Evolutionary conservation across 30 jellyfish, hydroid and myxozoan genomes (phyloP), one percentile per base, ranked within the genome.

Genomic region (Phacellophora camtschatica): DNA sequence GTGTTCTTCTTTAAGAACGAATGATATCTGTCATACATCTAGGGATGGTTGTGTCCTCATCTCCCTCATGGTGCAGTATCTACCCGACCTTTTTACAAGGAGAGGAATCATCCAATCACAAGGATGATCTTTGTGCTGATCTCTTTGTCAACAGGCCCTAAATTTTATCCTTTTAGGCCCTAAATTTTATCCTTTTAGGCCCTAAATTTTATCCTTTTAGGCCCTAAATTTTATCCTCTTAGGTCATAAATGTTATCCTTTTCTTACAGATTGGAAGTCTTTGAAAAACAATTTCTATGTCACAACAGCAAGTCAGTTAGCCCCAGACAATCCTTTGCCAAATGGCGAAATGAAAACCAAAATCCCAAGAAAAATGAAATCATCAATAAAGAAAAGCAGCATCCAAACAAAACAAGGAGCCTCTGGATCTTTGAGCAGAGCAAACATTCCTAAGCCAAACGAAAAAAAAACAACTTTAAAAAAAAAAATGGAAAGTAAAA

Each of bases 261-360:
- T 55, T 34, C 45, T 29, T 58, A 30, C 56, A 83, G 95, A 66
- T 32, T 83, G 95, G 95, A 66, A 48, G 36, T 69, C 87, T 3
- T 76, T 83, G 8, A 55, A 71, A 30, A 54, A 23, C 30, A 37
- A 64, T 18, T 83, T 83, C 81, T 83, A 83, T 28, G 74, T 6
- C 39, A 83, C 99, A 25, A 93, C 99, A 27, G 88, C 85, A 66
- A 87, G 99, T 50, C 97, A 81, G 45, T 88, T 93, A 11, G 99
- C 95, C 34, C 96, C 82, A 46, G 23, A 24, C 4, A 97, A 93
- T 46, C 99, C 99, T 2, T 55, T 87, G 30, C 76, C 96, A 32
- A 87, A 93, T 92, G 64, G 90, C 48, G 82, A 61, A 36, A 46
- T 45, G 19, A 78, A 49, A 48, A 32, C 74, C 12, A 45, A 29